Conservation (phyloP, 2,888 invertebrate genomes). For the Microctonus aethiopoides region DNA sequence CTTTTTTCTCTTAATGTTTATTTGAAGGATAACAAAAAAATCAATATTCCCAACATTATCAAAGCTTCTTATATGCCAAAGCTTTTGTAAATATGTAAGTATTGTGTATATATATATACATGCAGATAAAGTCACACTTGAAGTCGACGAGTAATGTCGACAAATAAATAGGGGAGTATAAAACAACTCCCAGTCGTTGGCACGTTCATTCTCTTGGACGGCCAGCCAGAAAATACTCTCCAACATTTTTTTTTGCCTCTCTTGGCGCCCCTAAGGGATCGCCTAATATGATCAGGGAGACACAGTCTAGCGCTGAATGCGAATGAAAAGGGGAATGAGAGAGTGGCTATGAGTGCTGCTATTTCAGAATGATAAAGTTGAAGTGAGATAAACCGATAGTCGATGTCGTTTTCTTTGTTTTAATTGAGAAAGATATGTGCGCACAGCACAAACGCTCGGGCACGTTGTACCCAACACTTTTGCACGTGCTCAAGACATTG, state of each 20-base stretch:
- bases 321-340: slow-evolving; percentile 10
- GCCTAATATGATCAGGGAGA: slow-evolving; percentile 40
- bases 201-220: slow-evolving; percentile 25
- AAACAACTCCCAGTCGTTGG: slow-evolving; percentile 17
- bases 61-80: neutral
- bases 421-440: neutral
- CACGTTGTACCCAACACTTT: neutral
- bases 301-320: slow-evolving; percentile 13
- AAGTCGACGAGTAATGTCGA: slow-evolving; percentile 1
- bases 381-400: neutral
- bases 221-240: slow-evolving; percentile 22
- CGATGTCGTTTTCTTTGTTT: neutral
- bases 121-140: neutral
- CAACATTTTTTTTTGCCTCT: slow-evolving; percentile 18
- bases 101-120: neutral
- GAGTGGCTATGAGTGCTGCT: neutral
- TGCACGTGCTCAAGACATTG: too few relatives aligned
- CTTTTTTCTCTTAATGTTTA: neutral
- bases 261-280: slow-evolving; percentile 36
- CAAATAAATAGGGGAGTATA: slow-evolving; percentile 11
- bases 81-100: neutral
- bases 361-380: neutral
- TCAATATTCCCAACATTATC: neutral
- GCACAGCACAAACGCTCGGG: neutral
- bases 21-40: neutral